phyloP scores from a whole-genome alignment of 2,888 invertebrate species.

The Eupithecia vulgata region DNA sequence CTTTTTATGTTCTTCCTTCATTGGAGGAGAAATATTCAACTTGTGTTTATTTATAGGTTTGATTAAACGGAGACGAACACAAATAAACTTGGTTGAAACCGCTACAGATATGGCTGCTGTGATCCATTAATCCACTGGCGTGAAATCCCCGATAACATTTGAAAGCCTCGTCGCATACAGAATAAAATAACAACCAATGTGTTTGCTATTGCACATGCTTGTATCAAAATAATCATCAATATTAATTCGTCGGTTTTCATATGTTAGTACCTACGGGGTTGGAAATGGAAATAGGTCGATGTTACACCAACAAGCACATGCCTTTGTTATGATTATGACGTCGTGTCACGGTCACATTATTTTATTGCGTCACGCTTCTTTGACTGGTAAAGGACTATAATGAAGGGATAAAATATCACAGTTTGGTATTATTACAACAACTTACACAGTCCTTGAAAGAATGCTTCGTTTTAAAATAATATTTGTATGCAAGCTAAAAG shows the following conservation, averaged over 20 bases:
- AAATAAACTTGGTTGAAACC: background rate
- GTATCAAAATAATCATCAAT: background rate
- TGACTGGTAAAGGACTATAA: background rate
- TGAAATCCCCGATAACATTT: constrained; percentile 30
- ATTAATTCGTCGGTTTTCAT: constrained; percentile 7
- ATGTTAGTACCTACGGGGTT: background rate
- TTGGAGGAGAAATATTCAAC: background rate
- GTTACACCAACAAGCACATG: constrained; percentile 1
- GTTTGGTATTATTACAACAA: background rate
- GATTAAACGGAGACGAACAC: background rate
- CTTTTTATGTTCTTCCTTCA: constrained; percentile 24
- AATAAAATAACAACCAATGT: background rate
- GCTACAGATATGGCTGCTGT: constrained; percentile 6
- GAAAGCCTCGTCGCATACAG: constrained; percentile 26
- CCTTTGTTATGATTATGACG: constrained; percentile 46
- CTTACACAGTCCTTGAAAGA: background rate
- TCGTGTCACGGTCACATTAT: constrained; percentile 63
- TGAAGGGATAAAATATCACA: background rate
- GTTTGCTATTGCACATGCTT: constrained; percentile 6
- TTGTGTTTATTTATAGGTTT: background rate
- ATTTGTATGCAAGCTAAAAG: background rate
- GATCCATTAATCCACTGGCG: constrained; percentile 28
- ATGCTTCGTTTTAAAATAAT: background rate
- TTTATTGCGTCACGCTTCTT: constrained; percentile 56
- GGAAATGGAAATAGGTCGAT: constrained; percentile 4